phyloP scores from a whole-genome alignment of 2,888 invertebrate species.

The Chesias legatella region DNA sequence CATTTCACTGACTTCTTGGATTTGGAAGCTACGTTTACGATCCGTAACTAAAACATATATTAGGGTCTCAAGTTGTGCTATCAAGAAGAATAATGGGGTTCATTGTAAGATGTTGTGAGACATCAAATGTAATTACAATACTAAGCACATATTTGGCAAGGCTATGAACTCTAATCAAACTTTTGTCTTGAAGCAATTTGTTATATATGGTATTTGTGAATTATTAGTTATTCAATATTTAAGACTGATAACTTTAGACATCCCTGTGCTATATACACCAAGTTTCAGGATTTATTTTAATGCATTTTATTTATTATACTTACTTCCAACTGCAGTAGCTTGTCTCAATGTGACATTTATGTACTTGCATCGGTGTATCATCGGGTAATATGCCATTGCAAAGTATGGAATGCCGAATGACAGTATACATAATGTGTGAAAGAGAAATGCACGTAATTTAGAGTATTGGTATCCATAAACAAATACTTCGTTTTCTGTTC shows the following conservation, averaged over 20 bases:
- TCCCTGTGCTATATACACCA: too few relatives aligned
- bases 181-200: too few relatives aligned
- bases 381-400: conserved; percentile 78
- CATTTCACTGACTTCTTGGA: conserved; percentile 62
- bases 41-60: conserved; percentile 76
- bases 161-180: too few relatives aligned
- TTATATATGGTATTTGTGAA: too few relatives aligned
- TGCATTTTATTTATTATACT: conserved; percentile 28
- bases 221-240: too few relatives aligned
- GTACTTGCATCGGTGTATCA: conserved; percentile 75
- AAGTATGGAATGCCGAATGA: conserved; percentile 80
- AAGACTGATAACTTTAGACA: too few relatives aligned
- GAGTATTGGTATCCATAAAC: conserved; percentile 77
- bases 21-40: conserved; percentile 62
- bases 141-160: too few relatives aligned
- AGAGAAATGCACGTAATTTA: conserved; percentile 62
- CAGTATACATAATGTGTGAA: conserved; percentile 71
- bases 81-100: too few relatives aligned
- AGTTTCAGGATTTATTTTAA: too few relatives aligned
- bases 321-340: conserved; percentile 80
- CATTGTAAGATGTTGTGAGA: too few relatives aligned
- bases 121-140: too few relatives aligned
- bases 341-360: conserved; percentile 76
- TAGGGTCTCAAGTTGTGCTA: too few relatives aligned
- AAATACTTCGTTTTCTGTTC: conserved; percentile 68